Conservation (phyloP, 2,113 vertebrate genomes). For the Stigmatopora argus region DNA sequence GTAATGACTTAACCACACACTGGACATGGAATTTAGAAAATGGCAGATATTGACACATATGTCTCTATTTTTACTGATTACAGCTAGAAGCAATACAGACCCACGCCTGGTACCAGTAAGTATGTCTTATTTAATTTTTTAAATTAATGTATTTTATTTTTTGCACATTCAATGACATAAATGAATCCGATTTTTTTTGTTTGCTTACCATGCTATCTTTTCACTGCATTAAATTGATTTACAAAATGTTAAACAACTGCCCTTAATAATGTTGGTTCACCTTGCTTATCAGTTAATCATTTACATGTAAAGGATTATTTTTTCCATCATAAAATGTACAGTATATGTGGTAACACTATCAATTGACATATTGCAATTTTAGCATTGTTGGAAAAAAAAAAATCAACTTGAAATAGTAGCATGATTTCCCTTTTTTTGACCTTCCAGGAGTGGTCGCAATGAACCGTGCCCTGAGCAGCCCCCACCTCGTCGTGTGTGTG, state of each 20-base stretch:
- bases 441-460: constrained; percentile 74
- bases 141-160: background rate
- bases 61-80: constrained; percentile 7
- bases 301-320: background rate
- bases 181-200: background rate
- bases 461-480: constrained; percentile 82
- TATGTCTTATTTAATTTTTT: constrained; percentile 34
- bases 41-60: background rate
- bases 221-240: background rate
- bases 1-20: background rate
- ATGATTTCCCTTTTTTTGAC: background rate
- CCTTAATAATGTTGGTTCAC: background rate
- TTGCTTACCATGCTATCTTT: too few species aligned
- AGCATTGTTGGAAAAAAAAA: background rate
- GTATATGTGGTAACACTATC: background rate
- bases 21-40: background rate
- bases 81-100: constrained; percentile 90
- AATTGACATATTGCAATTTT: background rate
- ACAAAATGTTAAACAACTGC: background rate
- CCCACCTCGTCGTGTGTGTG: constrained; percentile 74
- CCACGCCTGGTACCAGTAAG: constrained; percentile 88
- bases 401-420: background rate
- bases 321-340: background rate
- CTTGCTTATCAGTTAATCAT: background rate
- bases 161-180: background rate